Conservation (phyloP, 1,140 invertebrate species). For the Trachymyrmex cornetzi region DNA sequence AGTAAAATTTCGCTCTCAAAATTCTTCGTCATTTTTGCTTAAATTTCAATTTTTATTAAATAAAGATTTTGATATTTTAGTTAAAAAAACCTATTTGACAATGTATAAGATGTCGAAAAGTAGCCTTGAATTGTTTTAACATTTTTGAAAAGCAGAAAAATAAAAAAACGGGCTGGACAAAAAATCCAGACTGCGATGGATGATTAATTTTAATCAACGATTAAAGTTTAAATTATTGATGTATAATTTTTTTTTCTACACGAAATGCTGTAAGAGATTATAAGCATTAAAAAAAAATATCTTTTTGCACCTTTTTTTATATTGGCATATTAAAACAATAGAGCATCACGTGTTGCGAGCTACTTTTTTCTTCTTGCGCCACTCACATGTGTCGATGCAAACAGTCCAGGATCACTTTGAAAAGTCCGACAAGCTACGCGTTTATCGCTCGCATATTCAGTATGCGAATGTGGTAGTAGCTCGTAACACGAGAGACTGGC, state of each 20-base stretch:
- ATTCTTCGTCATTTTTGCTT: no score
- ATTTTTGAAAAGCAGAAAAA: no score
- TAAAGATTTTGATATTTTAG: no score
- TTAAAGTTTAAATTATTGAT: no score
- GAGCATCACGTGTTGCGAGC: not conserved
- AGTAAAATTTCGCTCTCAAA: no score
- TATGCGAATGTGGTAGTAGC: not conserved
- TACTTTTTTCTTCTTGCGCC: constrained; percentile 13
- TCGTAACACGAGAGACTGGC: constrained; percentile 27
- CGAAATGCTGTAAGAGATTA: not conserved
- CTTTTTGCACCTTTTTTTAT: not conserved
- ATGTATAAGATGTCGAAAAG: no score
- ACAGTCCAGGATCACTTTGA: constrained; percentile 15
- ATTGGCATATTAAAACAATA: constrained; percentile 1
- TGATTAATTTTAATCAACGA: not conserved
- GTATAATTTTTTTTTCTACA: not conserved
- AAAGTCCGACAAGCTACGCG: constrained; percentile 7
- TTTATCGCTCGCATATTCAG: constrained; percentile 6
- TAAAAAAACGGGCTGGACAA: no score
- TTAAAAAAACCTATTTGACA: no score
- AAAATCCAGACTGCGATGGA: no score
- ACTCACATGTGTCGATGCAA: constrained; percentile 4
- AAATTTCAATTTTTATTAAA: no score
- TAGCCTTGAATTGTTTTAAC: no score
- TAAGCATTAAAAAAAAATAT: not conserved